Percentiles rank a stretch among this genome's conserved stretches.
These are phyloP conservation scores for Caenorhabditis virilis DNA, from an alignment of 2,888 invertebrate species.

Conservation along the genomic window DNA sequence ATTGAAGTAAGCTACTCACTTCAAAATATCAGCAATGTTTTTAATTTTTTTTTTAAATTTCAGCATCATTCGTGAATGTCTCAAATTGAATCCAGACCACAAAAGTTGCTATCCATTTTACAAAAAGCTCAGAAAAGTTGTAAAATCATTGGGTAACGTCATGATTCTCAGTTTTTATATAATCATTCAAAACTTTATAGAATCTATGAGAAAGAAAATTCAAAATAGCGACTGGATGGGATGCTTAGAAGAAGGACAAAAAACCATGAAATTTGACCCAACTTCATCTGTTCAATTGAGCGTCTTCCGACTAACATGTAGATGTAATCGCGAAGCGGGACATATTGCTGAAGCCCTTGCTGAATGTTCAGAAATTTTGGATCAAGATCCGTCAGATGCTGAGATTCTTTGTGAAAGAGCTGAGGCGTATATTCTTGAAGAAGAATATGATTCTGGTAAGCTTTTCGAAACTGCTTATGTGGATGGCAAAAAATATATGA, in stretches of 20 bases:
- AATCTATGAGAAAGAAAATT: conserved; percentile 28
- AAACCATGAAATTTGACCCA: conserved; percentile 76
- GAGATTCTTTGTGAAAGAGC: conserved; percentile 85
- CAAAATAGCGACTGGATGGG: conserved; percentile 71
- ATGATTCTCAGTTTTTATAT: not conserved
- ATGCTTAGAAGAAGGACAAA: conserved; percentile 78
- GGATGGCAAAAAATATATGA: not conserved
- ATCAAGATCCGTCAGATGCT: conserved; percentile 77
- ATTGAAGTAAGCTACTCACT: conserved; percentile 75
- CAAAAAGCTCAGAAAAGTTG: conserved; percentile 91
- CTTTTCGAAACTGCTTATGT: not conserved
- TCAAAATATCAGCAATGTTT: not conserved
- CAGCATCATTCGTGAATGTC: conserved; percentile 90
- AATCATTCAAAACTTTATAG: conserved; percentile 8
- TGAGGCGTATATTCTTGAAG: conserved; percentile 85
- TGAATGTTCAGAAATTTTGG: conserved; percentile 81
- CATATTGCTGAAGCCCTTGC: conserved; percentile 78
- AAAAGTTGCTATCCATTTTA: conserved; percentile 93
- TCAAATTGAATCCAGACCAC: conserved; percentile 95
- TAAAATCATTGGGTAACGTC: conserved; percentile 70
- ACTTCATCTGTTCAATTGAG: conserved; percentile 73
- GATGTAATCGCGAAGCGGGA: conserved; percentile 77
- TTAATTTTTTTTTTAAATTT: too few relatives aligned
- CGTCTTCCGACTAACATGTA: conserved; percentile 81
- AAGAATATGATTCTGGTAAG: conserved; percentile 85